phyloP scores from a whole-genome alignment of 2,888 invertebrate species.

The Monopis laevigella region DNA sequence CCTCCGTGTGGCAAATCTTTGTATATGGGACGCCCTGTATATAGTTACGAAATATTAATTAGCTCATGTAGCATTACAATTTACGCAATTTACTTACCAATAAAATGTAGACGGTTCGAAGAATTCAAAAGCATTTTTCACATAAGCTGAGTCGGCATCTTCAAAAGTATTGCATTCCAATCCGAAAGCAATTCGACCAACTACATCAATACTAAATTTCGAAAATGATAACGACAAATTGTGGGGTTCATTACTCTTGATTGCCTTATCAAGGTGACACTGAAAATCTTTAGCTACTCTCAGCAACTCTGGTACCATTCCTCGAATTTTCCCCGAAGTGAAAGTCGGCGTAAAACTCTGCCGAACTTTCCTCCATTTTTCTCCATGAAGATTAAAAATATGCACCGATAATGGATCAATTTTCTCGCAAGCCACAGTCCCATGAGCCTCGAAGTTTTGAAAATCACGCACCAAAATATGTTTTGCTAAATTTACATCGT shows the following conservation, averaged over 20 bases:
- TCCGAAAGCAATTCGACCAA: conserved; percentile 55
- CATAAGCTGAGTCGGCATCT: conserved; percentile 37
- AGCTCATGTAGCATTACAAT: too few relatives aligned
- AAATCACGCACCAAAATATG: conserved; percentile 71
- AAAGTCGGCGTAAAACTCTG: conserved; percentile 65
- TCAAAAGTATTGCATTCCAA: conserved; percentile 45
- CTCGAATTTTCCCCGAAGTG: conserved; percentile 67
- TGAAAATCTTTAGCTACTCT: conserved; percentile 46
- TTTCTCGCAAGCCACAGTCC: conserved; percentile 50
- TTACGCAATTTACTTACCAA: conserved; percentile 14
- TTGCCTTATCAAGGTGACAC: conserved; percentile 20
- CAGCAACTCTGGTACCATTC: conserved; percentile 58
- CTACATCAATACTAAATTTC: conserved; percentile 55
- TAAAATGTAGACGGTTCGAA: conserved; percentile 11
- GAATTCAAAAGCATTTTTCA: conserved; percentile 18
- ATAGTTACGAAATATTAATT: too few relatives aligned
- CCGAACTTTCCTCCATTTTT: conserved; percentile 63
- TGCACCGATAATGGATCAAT: conserved; percentile 56
- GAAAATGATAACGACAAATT: conserved; percentile 47
- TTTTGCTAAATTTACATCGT: conserved; percentile 70
- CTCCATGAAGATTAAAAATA: conserved; percentile 48
- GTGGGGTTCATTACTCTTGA: conserved; percentile 14
- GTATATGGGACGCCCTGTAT: too few relatives aligned
- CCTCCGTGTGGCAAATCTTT: too few relatives aligned
- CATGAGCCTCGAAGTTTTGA: conserved; percentile 71